Evolutionary conservation across 1,140 invertebrate genomes (phyloP), one percentile per base, ranked within the genome.

Genomic region (Drosophila novamexicana): DNA sequence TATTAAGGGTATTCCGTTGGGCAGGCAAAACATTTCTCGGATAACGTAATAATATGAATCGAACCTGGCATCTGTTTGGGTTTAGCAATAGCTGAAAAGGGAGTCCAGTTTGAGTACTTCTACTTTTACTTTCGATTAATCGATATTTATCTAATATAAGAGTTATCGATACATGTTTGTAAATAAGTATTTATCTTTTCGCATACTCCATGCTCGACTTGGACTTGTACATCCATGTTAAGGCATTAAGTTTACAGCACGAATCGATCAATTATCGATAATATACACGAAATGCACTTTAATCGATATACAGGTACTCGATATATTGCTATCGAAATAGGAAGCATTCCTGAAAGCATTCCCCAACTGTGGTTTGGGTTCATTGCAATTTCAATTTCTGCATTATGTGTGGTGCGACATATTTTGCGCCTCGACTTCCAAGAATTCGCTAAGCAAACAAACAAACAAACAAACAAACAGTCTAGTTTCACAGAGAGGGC

Each of bases 391-490:
- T 59, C 57, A 66, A 58, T 64, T 67, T 73, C 53, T 63, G 39
- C 32, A 70, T 52, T 70, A 14, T 47, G 50, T 59, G 39, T 53
- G 40, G 65, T 75, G 66, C 66, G 74, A 78, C 76, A 71, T 66
- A 76, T 76, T 76, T 67, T 73, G 72, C 66, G 72, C 39, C 22
- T 39, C 29, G 62, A 57, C 52, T 77, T 75, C 76, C 73, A 71
- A 52, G 72, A 78, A 75, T 70, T 70, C 12, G 37, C 34, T 44
- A 34, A 61, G 32, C 18, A 18, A 3, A 22, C 22, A 22, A 22
- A 22, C 22, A 22, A 22, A 22, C 52, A 61, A 63, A 53, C 64
- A 63, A 72, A 65, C 49, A 54, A 32, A 66, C 54, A 66, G 22
- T 16, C 52, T 53, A 53, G 22, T 32, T 16, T 12, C 14, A 44